Evolutionary conservation across 1,140 invertebrate species (phyloP), one percentile per base, ranked within the genome.

Genomic region (Linepithema humile): DNA sequence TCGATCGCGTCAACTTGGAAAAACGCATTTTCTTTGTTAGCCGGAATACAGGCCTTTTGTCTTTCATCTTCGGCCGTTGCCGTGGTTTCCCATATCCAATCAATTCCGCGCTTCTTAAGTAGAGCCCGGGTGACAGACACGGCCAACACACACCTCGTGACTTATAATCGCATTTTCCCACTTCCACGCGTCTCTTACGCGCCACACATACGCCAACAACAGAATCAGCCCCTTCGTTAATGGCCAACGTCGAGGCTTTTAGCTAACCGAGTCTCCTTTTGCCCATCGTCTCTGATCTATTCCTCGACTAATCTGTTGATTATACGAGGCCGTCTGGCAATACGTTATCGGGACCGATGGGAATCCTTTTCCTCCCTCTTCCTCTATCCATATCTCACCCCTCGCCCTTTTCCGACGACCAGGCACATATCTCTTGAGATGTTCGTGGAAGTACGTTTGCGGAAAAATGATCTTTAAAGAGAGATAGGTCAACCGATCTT

Each of bases 121-220:
- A 72, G 62, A 72, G 53, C 7, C 26, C 57, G 40, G 57, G 77
- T 83, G 86, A 88, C 87, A 80, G 86, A 84, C 82, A 62, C 77
- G 88, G 84, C 85, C 88, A 91, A 92, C 92, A 93, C 92, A 92
- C 93, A 94, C 93, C 93, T 92, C 91, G 92, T 94, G 94, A 94
- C 93, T 94, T 94, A 94, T 94, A 94, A 94, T 94, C 93, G 92
- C 92, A 94, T 94, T 94, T 92, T 94, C 91, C 91, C 93, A 90
- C 91, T 88, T 90, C 88, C 91, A 67, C 85, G 67, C 83, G 69
- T 80, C 84, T 88, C 85, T 77, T 84, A 88, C 83, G 84, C 82
- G 85, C 82, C 67, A 78, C 85, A 77, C 82, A 84, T 82, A 83
- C 88, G 80, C 80, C 70, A 60, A 80, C 87, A 89, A 92, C 92